phyloP scores from a whole-genome alignment of 2,888 invertebrate species.

The Hedychridium roseum region DNA sequence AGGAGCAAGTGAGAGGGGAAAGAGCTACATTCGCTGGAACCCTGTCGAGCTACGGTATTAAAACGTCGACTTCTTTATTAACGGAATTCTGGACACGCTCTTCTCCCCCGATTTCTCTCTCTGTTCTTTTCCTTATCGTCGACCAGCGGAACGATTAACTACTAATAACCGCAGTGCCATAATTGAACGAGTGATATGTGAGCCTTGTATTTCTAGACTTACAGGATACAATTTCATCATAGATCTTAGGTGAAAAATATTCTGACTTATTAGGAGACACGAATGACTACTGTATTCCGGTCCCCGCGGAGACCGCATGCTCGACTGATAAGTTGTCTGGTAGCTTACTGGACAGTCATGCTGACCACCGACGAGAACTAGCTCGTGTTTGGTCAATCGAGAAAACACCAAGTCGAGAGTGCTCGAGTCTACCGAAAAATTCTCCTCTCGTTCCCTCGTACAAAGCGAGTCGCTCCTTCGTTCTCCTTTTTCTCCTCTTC shows the following conservation, averaged over 20 bases:
- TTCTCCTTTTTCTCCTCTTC: slow-evolving; percentile 4
- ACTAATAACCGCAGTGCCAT: too few relatives aligned
- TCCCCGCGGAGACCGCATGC: too few relatives aligned
- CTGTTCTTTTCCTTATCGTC: neutral
- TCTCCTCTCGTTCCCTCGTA: slow-evolving; percentile 30
- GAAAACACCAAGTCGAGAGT: slow-evolving; percentile 42
- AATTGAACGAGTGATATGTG: too few relatives aligned
- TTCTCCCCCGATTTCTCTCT: slow-evolving; percentile 21
- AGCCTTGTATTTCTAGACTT: too few relatives aligned
- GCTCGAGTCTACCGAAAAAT: slow-evolving; percentile 36
- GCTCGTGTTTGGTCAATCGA: slow-evolving; percentile 33
- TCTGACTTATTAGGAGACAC: too few relatives aligned
- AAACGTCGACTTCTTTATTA: slow-evolving; percentile 62
- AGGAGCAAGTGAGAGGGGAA: slow-evolving; percentile 8
- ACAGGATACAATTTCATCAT: neutral
- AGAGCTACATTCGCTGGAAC: slow-evolving; percentile 34
- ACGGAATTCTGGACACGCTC: slow-evolving; percentile 37
- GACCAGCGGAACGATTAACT: too few relatives aligned
- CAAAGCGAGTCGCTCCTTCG: too few relatives aligned
- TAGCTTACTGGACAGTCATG: too few relatives aligned
- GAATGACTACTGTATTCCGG: too few relatives aligned
- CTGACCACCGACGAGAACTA: neutral
- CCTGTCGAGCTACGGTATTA: slow-evolving; percentile 53
- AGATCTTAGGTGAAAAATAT: too few relatives aligned
- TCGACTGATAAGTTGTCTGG: too few relatives aligned